Conservation (phyloP, 2,113 vertebrate genomes). For the Globicephala melas region DNA sequence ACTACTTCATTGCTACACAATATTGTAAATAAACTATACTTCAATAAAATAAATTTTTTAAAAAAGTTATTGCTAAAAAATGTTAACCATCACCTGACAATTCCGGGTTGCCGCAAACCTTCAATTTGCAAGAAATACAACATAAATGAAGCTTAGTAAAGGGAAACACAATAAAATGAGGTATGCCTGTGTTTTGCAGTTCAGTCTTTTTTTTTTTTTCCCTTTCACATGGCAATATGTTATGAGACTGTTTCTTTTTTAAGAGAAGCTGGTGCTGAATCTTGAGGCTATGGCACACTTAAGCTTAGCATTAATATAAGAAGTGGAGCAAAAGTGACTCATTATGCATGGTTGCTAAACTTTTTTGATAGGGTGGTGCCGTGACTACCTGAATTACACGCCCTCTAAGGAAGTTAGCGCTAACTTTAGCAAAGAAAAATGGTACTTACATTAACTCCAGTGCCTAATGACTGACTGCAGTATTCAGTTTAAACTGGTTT, state of each 20-base stretch:
- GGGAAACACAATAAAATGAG: neutral
- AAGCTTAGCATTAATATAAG: neutral
- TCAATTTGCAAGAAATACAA: neutral
- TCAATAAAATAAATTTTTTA: neutral
- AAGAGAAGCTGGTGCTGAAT: slow-evolving; percentile 22
- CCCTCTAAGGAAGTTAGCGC: neutral
- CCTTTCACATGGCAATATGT: neutral
- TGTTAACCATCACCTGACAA: neutral
- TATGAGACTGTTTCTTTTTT: slow-evolving; percentile 37
- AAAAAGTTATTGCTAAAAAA: neutral
- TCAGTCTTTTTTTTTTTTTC: neutral
- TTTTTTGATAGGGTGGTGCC: neutral
- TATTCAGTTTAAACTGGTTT: slow-evolving; percentile 2
- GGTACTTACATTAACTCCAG: neutral
- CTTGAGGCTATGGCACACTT: slow-evolving; percentile 21
- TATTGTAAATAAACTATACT: neutral
- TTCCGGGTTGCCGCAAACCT: neutral
- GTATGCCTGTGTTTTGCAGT: neutral
- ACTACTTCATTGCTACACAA: neutral
- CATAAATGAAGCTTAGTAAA: neutral
- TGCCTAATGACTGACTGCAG: neutral
- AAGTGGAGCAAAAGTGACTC: slow-evolving; percentile 36
- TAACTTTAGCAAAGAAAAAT: slow-evolving; percentile 32
- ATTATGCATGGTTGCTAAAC: neutral
- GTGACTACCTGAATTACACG: neutral